A percentile compares a stretch with the other conserved stretches of the same genome.
phyloP scores from a whole-genome alignment of 2,113 vertebrate genomes.

The Trichechus manatus region DNA sequence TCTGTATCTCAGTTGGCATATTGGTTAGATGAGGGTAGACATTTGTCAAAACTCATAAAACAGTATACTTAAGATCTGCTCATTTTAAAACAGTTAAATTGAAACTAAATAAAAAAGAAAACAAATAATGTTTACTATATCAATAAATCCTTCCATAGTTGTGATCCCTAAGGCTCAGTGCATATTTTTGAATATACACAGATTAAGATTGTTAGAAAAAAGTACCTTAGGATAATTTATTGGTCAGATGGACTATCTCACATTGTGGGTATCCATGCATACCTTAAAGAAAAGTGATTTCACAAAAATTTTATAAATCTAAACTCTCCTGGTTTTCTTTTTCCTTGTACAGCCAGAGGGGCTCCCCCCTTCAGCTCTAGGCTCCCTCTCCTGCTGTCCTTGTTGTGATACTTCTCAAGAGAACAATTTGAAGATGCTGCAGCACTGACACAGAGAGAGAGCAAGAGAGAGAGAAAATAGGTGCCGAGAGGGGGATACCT shows the following conservation, averaged over 20 bases:
- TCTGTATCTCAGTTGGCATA: not conserved
- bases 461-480: no score
- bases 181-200: not conserved
- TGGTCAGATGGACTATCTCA: not conserved
- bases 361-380: no score
- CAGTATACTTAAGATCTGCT: not conserved
- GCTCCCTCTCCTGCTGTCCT: no score
- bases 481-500: no score
- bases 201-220: not conserved
- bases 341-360: not conserved
- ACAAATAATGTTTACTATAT: not conserved
- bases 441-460: no score
- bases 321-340: not conserved
- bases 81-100: constrained; percentile 10
- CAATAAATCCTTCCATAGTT: not conserved
- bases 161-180: not conserved
- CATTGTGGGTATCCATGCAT: not conserved
- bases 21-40: not conserved
- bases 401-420: no score
- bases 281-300: not conserved
- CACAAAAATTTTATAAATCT: not conserved
- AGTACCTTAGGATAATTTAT: not conserved
- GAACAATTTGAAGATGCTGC: no score
- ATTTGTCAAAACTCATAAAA: not conserved
- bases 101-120: not conserved